phyloP scores from a whole-genome alignment of 2,797 vertebrate species.

The Sebastes glaucus region DNA sequence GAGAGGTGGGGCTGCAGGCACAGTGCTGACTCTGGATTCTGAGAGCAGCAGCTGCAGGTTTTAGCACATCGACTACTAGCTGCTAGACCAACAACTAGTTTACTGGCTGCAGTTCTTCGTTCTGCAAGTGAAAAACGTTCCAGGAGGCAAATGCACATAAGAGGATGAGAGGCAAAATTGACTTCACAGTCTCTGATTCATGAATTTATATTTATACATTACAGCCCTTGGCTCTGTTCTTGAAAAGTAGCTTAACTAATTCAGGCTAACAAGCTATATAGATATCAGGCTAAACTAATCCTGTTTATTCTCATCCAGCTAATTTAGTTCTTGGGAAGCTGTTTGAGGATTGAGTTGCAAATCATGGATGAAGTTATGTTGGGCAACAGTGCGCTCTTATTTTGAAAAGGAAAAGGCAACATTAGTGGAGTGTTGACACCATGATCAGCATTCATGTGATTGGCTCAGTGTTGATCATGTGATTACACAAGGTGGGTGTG shows the following conservation, averaged over 20 bases:
- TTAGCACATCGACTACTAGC: not conserved
- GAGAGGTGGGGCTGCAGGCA: constrained; percentile 12
- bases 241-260: not conserved
- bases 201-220: constrained; percentile 11
- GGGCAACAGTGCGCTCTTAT: not conserved
- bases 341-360: not conserved
- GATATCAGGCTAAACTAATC: not conserved
- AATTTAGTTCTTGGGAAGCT: not conserved
- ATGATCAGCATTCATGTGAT: not conserved
- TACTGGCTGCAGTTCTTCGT: constrained; percentile 19
- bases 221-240: not conserved
- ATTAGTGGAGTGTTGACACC: not conserved
- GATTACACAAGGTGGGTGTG: not conserved
- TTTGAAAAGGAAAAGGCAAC: not conserved
- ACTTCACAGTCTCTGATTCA: constrained; percentile 18
- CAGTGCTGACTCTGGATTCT: constrained; percentile 52
- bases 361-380: not conserved
- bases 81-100: constrained; percentile 18
- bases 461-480: not conserved
- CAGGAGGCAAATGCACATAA: constrained; percentile 18
- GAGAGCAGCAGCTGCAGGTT: constrained; percentile 37
- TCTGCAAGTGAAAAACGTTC: constrained; percentile 16
- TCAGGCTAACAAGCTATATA: not conserved
- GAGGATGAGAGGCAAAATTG: constrained; percentile 8
- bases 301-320: not conserved